These are phyloP conservation scores for Lissocephala sabroskyi DNA, from an alignment of 2,888 invertebrate species.

Conservation along the genomic window DNA sequence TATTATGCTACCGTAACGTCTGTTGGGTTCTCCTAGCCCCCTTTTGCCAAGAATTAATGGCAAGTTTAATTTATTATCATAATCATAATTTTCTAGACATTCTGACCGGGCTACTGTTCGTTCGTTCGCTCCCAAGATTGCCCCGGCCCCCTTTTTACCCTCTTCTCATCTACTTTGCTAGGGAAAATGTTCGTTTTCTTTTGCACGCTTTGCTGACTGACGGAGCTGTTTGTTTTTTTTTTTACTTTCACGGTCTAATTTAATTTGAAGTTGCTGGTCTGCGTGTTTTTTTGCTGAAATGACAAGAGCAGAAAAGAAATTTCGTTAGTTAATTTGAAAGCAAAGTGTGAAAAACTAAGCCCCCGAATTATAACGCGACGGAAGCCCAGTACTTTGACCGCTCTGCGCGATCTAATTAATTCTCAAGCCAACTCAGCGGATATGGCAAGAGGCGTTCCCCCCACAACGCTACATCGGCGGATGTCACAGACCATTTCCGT, in stretches of 20 bases:
- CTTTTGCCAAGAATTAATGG: constrained; percentile 53
- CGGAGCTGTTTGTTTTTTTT: constrained; percentile 20
- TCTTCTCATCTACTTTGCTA: not conserved
- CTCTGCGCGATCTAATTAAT: constrained; percentile 53
- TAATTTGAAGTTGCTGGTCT: constrained; percentile 27
- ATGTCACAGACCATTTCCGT: constrained; percentile 63
- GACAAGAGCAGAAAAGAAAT: constrained; percentile 58
- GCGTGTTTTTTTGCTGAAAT: constrained; percentile 34
- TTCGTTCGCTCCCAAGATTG: constrained; percentile 13
- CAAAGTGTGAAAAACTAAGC: constrained; percentile 39
- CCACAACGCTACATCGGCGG: constrained; percentile 30
- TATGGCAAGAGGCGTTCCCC: constrained; percentile 21
- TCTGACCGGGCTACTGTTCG: constrained; percentile 49
- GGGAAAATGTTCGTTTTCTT: constrained; percentile 44
- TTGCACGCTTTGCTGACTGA: constrained; percentile 51
- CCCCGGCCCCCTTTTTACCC: not conserved
- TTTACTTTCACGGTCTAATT: constrained; percentile 62
- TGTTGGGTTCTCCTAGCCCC: not conserved
- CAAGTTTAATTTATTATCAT: constrained; percentile 67
- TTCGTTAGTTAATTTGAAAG: constrained; percentile 49
- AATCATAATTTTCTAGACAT: constrained; percentile 64
- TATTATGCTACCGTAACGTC: constrained; percentile 59
- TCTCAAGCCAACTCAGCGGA: constrained; percentile 50
- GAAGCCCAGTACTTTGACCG: constrained; percentile 47
- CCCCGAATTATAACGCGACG: constrained; percentile 17